A percentile compares a stretch with the other conserved stretches of the same genome.
Evolutionary conservation across 2,797 vertebrate species (phyloP).

Genomic region (Cyprinodon diabolis): DNA sequence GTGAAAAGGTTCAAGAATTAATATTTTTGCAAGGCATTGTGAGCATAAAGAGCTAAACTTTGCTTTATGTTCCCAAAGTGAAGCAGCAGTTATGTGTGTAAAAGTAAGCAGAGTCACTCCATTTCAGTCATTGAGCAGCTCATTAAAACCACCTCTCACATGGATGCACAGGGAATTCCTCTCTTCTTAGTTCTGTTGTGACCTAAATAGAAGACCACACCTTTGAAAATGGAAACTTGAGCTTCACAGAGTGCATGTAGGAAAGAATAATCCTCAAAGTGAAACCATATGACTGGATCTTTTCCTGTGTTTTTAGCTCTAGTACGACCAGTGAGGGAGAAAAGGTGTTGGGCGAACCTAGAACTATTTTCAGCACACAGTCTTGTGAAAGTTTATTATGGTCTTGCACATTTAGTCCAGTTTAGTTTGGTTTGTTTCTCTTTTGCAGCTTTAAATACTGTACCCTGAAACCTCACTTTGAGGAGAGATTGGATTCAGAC

Average conservation of each 20-base stretch:
- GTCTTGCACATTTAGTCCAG: constrained; percentile 36
- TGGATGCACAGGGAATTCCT: constrained; percentile 70
- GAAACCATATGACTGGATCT: constrained; percentile 80
- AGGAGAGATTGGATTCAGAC: constrained; percentile 61
- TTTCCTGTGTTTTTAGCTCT: constrained; percentile 46
- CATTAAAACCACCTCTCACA: constrained; percentile 64
- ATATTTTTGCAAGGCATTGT: not conserved
- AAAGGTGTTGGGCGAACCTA: constrained; percentile 51
- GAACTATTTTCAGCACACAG: constrained; percentile 41
- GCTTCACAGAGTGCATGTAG: constrained; percentile 73
- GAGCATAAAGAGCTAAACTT: not conserved
- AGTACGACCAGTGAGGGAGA: constrained; percentile 32
- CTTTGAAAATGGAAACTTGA: constrained; percentile 78
- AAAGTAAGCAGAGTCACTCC: constrained; percentile 60
- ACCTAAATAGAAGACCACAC: constrained; percentile 81
- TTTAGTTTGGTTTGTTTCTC: constrained; percentile 14
- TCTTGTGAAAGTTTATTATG: constrained; percentile 43
- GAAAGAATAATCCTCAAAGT: constrained; percentile 79
- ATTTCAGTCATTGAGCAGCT: constrained; percentile 71
- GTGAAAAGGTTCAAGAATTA: not conserved
- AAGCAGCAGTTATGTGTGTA: constrained; percentile 40
- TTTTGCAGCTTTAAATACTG: constrained; percentile 42
- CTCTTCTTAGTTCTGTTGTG: constrained; percentile 74
- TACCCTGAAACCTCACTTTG: constrained; percentile 36
- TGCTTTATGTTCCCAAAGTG: constrained; percentile 30